Evolutionary conservation across 1,140 invertebrate species (phyloP), one percentile per base, ranked within the genome.

Genomic region (Aphelenchoides besseyi): DNA sequence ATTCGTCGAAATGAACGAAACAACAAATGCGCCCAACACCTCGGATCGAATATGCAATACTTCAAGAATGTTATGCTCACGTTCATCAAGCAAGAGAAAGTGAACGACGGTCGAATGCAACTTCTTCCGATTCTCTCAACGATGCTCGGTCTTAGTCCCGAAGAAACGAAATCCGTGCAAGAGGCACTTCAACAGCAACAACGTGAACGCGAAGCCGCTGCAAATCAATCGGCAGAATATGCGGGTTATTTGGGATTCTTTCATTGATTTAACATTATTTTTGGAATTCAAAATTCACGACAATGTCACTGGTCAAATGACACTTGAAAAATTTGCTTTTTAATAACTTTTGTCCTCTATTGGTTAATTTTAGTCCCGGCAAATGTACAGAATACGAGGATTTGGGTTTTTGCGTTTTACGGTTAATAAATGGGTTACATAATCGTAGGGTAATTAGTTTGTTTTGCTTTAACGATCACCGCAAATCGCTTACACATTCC

Each of bases 61-160:
- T 68, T 76, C 32, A 76, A 76, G 36, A 72, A 76, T 67, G 67
- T 76, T 32, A 53, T 76, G 5, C 73, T 76, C 26, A 78, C 71
- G 30, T 76, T 79, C 62, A 26, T 76, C 48, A 36, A 61, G 3
- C 75, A 75, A 3, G 57, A 66, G 16, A 79, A 73, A 69, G 75
- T 76, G 8, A 52, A 32, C 18, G 75, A 78, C 57, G 75, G 66
- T 59, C 74, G 74, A 29, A 30, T 36, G 3, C 74, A 76, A 37
- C 41, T 72, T 5, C 36, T 70, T 26, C 70, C 70, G 9, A 75
- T 76, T 32, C 35, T 76, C 28, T 32, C 68, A 26, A 79, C 74
- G 0, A 77, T 76, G 37, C 36, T 76, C 26, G 36, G 52, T 16
- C 57, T 76, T 30, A 35, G 29, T 35, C 53, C 41, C 30, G 48